phyloP scores from a whole-genome alignment of 2,888 invertebrate genomes.

The Calliscelio sp. region DNA sequence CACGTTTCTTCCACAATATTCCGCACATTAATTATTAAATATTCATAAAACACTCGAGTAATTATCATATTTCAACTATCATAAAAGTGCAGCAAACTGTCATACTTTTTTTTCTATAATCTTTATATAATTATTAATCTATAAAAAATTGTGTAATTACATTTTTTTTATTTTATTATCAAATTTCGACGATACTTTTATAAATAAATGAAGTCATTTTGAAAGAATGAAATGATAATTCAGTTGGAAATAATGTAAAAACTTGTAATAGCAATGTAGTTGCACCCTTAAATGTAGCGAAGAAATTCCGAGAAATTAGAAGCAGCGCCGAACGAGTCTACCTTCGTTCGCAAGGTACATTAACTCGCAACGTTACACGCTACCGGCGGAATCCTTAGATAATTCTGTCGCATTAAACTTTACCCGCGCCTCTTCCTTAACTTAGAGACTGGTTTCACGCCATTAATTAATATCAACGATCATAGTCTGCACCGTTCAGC shows the following conservation, averaged over 20 bases:
- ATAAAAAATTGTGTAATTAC: no score
- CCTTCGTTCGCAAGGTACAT: conserved; percentile 71
- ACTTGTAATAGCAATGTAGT: conserved; percentile 55
- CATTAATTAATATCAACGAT: conserved; percentile 77
- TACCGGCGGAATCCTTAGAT: conserved; percentile 72
- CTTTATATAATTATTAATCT: no score
- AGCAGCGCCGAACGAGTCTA: conserved; percentile 54
- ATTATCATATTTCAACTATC: conserved; percentile 19
- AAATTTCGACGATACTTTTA: no score
- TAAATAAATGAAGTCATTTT: conserved; percentile 50
- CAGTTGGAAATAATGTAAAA: conserved; percentile 56
- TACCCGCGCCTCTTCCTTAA: conserved; percentile 70
- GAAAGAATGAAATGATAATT: conserved; percentile 53
- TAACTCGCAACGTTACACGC: conserved; percentile 74
- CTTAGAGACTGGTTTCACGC: conserved; percentile 74
- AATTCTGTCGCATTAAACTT: conserved; percentile 77
- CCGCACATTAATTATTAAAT: not conserved
- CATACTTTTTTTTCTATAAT: no score
- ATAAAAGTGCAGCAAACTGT: conserved; percentile 2
- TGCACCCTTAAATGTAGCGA: conserved; percentile 64
- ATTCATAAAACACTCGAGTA: not conserved
- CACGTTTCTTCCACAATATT: no score
- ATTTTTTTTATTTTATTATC: no score
- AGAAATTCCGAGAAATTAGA: conserved; percentile 70
- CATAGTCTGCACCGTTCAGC: conserved; percentile 56